Base-by-base conservation (phyloP, 2,888 invertebrate genomes). In the Zonitis immaculata region DNA sequence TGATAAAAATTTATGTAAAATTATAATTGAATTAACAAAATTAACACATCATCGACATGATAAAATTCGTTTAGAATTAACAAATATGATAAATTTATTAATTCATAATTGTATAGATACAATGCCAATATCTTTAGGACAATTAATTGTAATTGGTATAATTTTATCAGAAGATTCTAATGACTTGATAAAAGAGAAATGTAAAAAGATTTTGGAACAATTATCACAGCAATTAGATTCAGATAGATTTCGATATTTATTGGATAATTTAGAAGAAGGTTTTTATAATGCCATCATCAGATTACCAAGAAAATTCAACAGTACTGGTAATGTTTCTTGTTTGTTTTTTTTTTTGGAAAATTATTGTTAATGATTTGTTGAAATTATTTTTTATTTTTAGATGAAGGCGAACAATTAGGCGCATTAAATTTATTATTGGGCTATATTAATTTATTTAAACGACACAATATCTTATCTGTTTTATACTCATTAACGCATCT, bases 271-370 rank as follows among this genome's bases (percentile, higher is more conserved):
- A 54, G 83, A 82, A 62, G 84, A 82, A 59, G 85, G 78, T 67
- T 87, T 83, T 71, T 80, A 82, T 61, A 72, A 71, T 52, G 76
- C 80, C 14, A 71, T 89, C 0, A 80, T 77, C 11, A 79, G 78
- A 59, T 67, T 89, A 63, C 89, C 90, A 0, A 78, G 86, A 57
- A 79, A 87, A 56, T 78, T 88, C 62, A 84, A 84, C 65, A 80
- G 82, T 67, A 75, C 82, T 54, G 82, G 83, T 83, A 66, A 64
- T 42, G n/a, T n/a, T n/a, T 25, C 26, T 46, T 20, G 20, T 46
- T 12, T 26, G 6, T 2, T 30, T 27, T 12, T 3, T 28, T 30
- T 12, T 6, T 11, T 12, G 25, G 11, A 1, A 49, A 35, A 25
- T 42, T 6, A 35, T 35, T 6, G 20, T n/a, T 11, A 44, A 1